These are phyloP conservation scores for Eulemur rufifrons DNA, from an alignment of 2,113 vertebrate species.

Conservation along the genomic window DNA sequence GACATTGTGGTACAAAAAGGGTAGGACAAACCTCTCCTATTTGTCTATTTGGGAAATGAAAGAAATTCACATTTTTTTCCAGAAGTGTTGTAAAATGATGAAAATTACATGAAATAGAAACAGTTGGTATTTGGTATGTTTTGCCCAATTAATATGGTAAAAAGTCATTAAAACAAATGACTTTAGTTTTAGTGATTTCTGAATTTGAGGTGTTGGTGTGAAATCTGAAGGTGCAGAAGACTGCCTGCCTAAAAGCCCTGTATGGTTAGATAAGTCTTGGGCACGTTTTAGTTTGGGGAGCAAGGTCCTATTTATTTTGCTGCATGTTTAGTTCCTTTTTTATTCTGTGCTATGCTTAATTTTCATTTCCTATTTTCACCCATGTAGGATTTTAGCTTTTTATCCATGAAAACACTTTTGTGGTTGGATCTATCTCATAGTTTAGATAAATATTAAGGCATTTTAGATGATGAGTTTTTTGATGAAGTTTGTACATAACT, in stretches of 20 bases:
- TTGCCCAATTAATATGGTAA: neutral
- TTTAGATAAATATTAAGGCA: slow-evolving; percentile 19
- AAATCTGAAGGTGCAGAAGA: slow-evolving; percentile 14
- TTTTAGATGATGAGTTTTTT: slow-evolving; percentile 31
- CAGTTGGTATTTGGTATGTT: slow-evolving; percentile 24
- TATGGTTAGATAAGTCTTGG: slow-evolving; percentile 50
- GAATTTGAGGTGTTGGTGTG: neutral
- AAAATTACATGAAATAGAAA: slow-evolving; percentile 43
- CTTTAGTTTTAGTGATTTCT: neutral
- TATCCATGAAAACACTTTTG: neutral
- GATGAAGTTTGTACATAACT: neutral
- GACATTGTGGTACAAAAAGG: neutral
- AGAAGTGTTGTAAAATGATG: slow-evolving; percentile 5
- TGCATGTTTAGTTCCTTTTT: slow-evolving; percentile 53
- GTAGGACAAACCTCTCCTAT: neutral
- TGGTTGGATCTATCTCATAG: neutral
- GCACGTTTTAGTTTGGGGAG: neutral
- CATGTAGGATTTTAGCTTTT: slow-evolving; percentile 34
- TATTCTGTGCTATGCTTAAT: slow-evolving; percentile 64
- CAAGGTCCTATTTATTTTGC: slow-evolving; percentile 68
- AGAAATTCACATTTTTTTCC: slow-evolving; percentile 14
- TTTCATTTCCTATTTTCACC: slow-evolving; percentile 66
- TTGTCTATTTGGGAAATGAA: neutral
- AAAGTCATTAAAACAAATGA: neutral
- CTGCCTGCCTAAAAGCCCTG: neutral